A percentile compares a stretch with the other conserved stretches of the same genome.
Evolutionary conservation across 2,797 vertebrate species (phyloP).

Genomic region (Xenops minutus): DNA sequence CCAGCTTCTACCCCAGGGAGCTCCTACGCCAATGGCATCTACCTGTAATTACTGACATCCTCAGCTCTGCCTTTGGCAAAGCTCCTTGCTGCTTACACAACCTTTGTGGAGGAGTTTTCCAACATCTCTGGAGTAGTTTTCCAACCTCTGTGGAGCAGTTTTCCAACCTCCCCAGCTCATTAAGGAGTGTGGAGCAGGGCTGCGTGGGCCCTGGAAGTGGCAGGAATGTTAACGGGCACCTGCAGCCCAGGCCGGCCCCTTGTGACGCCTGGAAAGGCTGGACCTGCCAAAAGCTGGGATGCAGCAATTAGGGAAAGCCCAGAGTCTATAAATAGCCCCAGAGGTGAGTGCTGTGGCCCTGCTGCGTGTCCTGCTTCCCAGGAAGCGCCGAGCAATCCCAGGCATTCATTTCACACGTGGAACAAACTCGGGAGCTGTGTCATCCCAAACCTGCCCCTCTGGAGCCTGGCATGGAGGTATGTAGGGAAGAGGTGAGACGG

Average conservation of each 20-base stretch:
- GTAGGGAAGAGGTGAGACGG: neutral
- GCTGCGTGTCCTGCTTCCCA: neutral
- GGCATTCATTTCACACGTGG: neutral
- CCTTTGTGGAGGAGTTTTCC: neutral
- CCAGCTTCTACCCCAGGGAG: neutral
- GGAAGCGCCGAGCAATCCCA: neutral
- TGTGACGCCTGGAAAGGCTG: neutral
- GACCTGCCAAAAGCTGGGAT: constrained; percentile 31
- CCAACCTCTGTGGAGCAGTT: neutral
- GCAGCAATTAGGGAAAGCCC: constrained; percentile 41
- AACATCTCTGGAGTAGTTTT: neutral
- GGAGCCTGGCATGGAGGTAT: neutral
- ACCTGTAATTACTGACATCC: neutral
- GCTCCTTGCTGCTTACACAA: neutral
- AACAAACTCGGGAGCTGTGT: neutral
- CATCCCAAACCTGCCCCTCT: neutral
- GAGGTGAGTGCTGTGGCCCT: neutral
- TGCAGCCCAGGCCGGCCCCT: neutral
- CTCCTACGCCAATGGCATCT: accelerated
- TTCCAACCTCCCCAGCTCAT: neutral
- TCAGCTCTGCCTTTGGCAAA: neutral
- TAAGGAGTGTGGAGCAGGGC: neutral
- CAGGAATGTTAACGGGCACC: constrained; percentile 24
- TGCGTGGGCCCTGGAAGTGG: neutral
- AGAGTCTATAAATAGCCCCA: neutral